These are phyloP conservation scores for Prionailurus bengalensis DNA, from an alignment of 2,113 vertebrate species.

Conservation along the genomic window DNA sequence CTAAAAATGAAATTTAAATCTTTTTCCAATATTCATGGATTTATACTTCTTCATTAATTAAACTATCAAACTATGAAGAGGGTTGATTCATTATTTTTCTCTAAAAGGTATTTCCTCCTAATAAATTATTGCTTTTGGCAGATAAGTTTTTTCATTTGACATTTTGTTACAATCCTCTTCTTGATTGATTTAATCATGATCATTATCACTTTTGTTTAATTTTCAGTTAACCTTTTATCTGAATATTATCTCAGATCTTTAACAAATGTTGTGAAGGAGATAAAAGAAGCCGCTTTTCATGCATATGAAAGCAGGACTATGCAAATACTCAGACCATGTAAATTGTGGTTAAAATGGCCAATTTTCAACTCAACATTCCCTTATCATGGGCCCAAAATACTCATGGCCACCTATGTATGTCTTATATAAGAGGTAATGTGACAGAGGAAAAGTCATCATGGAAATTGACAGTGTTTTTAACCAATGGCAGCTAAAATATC, in stretches of 20 bases:
- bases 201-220: not conserved
- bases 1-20: not conserved
- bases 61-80: not conserved
- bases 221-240: not conserved
- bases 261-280: not conserved
- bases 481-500: not conserved
- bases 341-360: not conserved
- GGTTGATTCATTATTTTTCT: not conserved
- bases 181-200: not conserved
- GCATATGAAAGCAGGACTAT: not conserved
- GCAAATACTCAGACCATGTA: not conserved
- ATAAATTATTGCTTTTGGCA: not conserved
- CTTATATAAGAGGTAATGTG: not conserved
- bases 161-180: not conserved
- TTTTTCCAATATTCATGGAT: not conserved
- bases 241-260: not conserved
- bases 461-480: not conserved
- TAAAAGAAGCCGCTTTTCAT: not conserved
- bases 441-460: not conserved
- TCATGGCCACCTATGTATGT: not conserved
- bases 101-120: not conserved
- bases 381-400: not conserved
- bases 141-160: not conserved
- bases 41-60: not conserved
- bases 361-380: not conserved